phyloP scores from a whole-genome alignment of 1,140 invertebrate species.

The Bombus superbus region DNA sequence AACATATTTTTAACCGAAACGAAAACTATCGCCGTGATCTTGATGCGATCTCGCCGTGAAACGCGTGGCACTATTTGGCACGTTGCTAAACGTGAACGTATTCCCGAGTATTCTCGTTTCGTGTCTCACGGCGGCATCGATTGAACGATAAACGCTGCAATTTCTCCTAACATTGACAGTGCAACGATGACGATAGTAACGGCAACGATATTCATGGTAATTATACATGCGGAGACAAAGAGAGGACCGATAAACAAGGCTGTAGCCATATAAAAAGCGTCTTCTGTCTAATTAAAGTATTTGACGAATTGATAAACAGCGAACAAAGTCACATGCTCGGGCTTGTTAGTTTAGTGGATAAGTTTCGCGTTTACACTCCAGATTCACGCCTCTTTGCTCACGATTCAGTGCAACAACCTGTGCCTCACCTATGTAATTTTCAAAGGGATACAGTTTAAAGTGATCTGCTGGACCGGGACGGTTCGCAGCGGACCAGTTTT shows the following conservation, averaged over 20 bases:
- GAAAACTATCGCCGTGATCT: slow-evolving; percentile 25
- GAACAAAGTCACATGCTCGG: slow-evolving; percentile 68
- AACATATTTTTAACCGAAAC: slow-evolving; percentile 35
- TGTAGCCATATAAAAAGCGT: neutral
- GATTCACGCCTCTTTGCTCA: slow-evolving; percentile 51
- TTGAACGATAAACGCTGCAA: neutral
- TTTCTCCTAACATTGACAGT: neutral
- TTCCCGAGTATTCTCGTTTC: neutral
- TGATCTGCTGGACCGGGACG: slow-evolving; percentile 24
- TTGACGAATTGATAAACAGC: slow-evolving; percentile 68
- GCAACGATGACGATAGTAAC: neutral
- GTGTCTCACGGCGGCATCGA: neutral
- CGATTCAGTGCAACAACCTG: slow-evolving; percentile 48
- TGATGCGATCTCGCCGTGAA: slow-evolving; percentile 14
- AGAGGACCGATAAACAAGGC: neutral
- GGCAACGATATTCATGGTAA: neutral
- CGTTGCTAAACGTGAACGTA: neutral
- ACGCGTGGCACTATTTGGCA: slow-evolving; percentile 8
- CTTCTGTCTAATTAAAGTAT: slow-evolving; percentile 69
- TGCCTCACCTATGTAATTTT: slow-evolving; percentile 40
- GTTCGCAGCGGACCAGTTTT: slow-evolving; percentile 18
- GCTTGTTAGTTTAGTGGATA: slow-evolving; percentile 56
- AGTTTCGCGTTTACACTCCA: slow-evolving; percentile 62
- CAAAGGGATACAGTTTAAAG: slow-evolving; percentile 44
- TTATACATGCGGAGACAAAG: neutral